Evolutionary conservation across 2,113 vertebrate species (phyloP), one percentile per base, ranked within the genome.

Genomic region (Probosciger aterrimus): DNA sequence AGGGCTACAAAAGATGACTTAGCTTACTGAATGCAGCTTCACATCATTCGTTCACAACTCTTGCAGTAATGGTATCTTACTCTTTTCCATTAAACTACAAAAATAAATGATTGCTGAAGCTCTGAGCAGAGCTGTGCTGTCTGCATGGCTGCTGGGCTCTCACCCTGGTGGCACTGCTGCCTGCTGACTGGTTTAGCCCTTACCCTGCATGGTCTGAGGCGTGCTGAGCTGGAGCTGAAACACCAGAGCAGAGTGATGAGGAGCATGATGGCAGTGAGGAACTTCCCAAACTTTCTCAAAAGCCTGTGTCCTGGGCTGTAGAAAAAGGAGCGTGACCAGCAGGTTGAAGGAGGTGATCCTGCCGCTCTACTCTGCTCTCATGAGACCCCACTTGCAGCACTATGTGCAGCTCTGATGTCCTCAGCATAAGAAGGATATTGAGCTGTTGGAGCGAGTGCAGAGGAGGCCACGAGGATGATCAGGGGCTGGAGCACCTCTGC

Each of bases 11-110:
- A n/a, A 69, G 19, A 10, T 85, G 35, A 57, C 49, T 70, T n/a
- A 49, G 71, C 33, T 33, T 49, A 50, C 5, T 11, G 23, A 35
- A 46, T 47, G 18, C n/a, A 53, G 60, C n/a, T 46, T 63, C 47
- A 35, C 25, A 7, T 13, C 37, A 20, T 35, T 57, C 0, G 1
- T 41, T 86, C 18, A 1, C 3, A 1, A 37, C 67, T 80, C 13
- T 62, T 68, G 47, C 53, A 25, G 31, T 33, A 63, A 63, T 17
- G 16, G 13, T 39, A 11, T 39, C 0, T 0, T 35, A 15, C 14
- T 43, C 16, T 62, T 65, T 53, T 73, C 33, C 30, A 47, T 37
- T 67, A 73, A 33, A 37, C 41, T 60, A 17, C 1, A 39, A 17
- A 82, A 82, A 69, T n/a, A 69, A 64, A 47, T 1, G 11, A 16